These are phyloP conservation scores for Mesochorus sp. DNA, from an alignment of 2,888 invertebrate genomes.

Conservation along the genomic window DNA sequence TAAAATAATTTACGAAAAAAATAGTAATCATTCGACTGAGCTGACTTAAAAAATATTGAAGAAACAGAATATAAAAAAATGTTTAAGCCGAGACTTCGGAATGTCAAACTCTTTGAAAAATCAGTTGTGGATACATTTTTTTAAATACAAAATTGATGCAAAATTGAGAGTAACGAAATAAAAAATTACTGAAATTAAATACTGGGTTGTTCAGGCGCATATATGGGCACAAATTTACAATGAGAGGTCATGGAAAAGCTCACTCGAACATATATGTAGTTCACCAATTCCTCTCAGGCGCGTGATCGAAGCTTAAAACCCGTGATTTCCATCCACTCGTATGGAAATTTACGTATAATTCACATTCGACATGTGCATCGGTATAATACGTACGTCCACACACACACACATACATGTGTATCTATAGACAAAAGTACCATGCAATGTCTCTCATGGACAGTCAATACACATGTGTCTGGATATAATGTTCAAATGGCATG, in stretches of 20 bases:
- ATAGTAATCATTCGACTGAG: no score
- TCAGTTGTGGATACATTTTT: no score
- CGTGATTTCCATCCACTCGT: constrained; percentile 44
- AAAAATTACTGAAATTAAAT: no score
- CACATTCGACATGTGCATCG: constrained; percentile 16
- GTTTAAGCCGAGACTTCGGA: no score
- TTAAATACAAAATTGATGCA: no score
- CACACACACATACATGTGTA: not conserved
- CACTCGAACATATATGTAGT: not conserved
- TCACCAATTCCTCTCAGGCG: not conserved
- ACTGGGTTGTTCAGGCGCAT: no score
- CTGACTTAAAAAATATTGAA: no score
- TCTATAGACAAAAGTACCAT: not conserved
- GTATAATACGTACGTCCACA: constrained; percentile 5
- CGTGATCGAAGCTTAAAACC: constrained; percentile 38
- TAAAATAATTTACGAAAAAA: no score
- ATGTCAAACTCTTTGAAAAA: no score
- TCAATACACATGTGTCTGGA: not conserved
- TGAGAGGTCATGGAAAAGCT: constrained; percentile 26
- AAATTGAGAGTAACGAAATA: no score
- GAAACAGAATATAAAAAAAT: no score
- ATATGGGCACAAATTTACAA: not conserved
- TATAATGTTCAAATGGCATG: constrained; percentile 6
- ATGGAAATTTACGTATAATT: constrained; percentile 33
- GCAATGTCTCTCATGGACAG: not conserved